Percentiles rank a stretch among this genome's conserved stretches.
Conservation (phyloP, 2,797 vertebrate species). For the Schizopygopsis malacanthus region DNA sequence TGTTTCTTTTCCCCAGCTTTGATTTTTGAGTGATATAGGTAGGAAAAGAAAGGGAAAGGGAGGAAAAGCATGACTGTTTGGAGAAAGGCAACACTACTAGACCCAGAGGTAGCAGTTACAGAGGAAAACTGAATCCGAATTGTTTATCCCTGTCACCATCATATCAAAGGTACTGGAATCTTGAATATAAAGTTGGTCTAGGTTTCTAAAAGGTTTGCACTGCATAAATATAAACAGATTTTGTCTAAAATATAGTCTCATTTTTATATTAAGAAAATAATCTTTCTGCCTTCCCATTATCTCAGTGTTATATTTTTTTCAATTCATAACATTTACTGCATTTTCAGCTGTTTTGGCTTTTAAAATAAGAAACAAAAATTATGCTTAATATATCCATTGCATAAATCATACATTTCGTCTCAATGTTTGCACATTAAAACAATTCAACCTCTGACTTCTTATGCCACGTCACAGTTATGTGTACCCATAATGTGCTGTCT, state of each 20-base stretch:
- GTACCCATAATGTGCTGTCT: conserved; percentile 10
- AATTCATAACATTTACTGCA: neutral
- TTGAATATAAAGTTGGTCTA: neutral
- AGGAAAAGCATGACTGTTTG: conserved; percentile 1
- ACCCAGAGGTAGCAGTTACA: neutral
- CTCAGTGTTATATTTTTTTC: neutral
- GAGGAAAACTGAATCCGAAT: neutral
- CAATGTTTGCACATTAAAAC: conserved; percentile 2
- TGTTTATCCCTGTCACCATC: conserved; percentile 7
- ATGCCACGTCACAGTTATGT: neutral
- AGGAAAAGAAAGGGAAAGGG: conserved; percentile 50
- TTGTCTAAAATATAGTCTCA: conserved; percentile 48
- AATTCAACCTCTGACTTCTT: conserved; percentile 1
- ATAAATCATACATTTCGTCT: neutral
- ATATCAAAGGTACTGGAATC: neutral
- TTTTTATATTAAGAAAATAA: conserved; percentile 29
- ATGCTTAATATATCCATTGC: neutral
- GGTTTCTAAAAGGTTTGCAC: neutral
- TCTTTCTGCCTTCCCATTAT: neutral
- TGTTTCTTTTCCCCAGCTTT: conserved; percentile 67
- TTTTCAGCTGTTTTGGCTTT: neutral
- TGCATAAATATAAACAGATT: conserved; percentile 59
- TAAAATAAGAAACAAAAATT: neutral
- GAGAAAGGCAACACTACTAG: conserved; percentile 5
- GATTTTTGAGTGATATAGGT: conserved; percentile 27